phyloP scores from a whole-genome alignment of 2,797 vertebrate genomes.

The Aythya fuligula region DNA sequence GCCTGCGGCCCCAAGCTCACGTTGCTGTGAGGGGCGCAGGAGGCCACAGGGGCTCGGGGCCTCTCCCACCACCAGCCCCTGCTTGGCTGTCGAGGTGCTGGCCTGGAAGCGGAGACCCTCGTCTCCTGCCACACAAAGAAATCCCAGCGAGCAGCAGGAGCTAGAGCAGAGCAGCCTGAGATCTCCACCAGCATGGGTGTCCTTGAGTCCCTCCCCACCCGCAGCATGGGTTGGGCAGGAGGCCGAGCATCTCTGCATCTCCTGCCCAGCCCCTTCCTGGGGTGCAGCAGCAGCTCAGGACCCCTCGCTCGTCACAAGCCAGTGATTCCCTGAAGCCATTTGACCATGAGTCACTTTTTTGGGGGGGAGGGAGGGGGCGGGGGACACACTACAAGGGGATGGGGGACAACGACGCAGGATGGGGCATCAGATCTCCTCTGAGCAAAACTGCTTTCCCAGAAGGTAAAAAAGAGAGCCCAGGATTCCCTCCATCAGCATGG shows the following conservation, averaged over 20 bases:
- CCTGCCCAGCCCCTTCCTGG: background rate
- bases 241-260: background rate
- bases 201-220: constrained; percentile 3
- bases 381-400: no score
- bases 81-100: accelerated
- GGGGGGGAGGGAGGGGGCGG: accelerated
- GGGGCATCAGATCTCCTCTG: background rate
- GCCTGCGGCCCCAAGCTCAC: accelerated
- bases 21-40: background rate
- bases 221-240: accelerated
- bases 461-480: background rate
- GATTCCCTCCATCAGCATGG: background rate
- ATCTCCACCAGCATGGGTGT: background rate
- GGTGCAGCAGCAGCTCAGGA: background rate
- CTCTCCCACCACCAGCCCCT: background rate
- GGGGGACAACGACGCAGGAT: background rate
- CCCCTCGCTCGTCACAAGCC: background rate
- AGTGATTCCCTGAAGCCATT: background rate
- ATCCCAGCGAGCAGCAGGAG: constrained; percentile 26
- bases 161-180: background rate
- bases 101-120: background rate
- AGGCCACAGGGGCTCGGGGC: accelerated
- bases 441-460: background rate
- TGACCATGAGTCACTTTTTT: accelerated
- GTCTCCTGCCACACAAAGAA: background rate